phyloP scores from a whole-genome alignment of 2,797 vertebrate species.

The Nannoperca obscura region DNA sequence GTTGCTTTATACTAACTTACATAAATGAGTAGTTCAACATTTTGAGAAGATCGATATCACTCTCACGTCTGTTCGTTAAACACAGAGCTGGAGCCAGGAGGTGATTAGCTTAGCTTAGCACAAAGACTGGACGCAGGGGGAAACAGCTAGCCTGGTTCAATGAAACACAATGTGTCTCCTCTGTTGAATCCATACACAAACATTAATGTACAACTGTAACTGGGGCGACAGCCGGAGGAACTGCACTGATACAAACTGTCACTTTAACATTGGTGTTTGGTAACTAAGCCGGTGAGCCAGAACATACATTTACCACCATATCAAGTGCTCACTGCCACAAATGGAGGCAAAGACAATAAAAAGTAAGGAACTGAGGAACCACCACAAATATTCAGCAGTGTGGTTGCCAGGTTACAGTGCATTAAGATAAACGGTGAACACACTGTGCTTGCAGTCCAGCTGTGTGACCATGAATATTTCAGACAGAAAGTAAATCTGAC shows the following conservation, averaged over 20 bases:
- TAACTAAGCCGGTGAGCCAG: background rate
- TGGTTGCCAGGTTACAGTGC: slow-evolving; percentile 59
- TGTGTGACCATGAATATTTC: slow-evolving; percentile 29
- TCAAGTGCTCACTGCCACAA: background rate
- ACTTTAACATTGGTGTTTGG: no score
- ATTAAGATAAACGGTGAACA: slow-evolving; percentile 21
- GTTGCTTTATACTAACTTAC: no score
- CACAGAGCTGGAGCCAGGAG: background rate
- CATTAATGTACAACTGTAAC: no score
- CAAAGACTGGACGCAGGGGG: background rate
- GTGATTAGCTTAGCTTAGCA: slow-evolving; percentile 19
- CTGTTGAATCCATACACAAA: background rate
- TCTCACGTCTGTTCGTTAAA: background rate
- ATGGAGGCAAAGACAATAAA: background rate
- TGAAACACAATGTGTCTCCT: background rate
- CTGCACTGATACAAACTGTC: no score
- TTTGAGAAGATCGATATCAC: background rate
- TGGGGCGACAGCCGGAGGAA: no score
- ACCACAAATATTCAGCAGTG: slow-evolving; percentile 12
- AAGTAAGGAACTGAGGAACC: background rate
- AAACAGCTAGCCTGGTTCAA: background rate
- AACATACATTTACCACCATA: background rate
- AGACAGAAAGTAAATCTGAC: no score
- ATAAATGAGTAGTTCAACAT: no score
- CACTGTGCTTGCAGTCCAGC: no score